Conservation (phyloP, 2,113 vertebrate genomes). For the Strix aluco region DNA sequence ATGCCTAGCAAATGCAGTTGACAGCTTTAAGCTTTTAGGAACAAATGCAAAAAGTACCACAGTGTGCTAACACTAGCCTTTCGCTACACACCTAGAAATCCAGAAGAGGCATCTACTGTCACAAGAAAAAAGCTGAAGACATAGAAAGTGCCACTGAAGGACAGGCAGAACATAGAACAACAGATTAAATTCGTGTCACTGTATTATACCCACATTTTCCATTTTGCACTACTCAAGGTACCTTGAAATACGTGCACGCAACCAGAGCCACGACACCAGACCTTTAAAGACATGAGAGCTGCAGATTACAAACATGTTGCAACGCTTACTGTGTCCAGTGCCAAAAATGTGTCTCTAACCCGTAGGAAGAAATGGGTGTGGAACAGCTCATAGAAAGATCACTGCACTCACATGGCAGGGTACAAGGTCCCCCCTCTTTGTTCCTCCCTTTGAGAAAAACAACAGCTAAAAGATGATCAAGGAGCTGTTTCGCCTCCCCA, state of each 20-base stretch:
- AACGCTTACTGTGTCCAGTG: conserved; percentile 80
- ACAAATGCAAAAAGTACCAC: background rate
- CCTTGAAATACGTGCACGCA: conserved; percentile 70
- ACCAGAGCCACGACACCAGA: conserved; percentile 80
- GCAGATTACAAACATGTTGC: conserved; percentile 84
- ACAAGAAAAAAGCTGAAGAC: background rate
- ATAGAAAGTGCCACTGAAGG: background rate
- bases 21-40: background rate
- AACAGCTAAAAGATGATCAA: background rate
- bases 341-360: conserved; percentile 86
- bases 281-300: conserved; percentile 74
- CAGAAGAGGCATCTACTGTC: background rate
- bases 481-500: background rate
- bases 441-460: background rate
- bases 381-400: conserved; percentile 65
- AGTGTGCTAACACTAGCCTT: background rate
- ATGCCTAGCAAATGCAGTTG: background rate
- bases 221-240: conserved; percentile 11
- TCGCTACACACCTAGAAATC: background rate
- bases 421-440: background rate
- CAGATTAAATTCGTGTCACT: background rate
- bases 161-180: background rate
- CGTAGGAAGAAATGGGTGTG: conserved; percentile 77
- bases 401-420: conserved; percentile 1
- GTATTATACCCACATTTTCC: background rate